phyloP scores from a whole-genome alignment of 2,888 invertebrate genomes.

The Rapana venosa region DNA sequence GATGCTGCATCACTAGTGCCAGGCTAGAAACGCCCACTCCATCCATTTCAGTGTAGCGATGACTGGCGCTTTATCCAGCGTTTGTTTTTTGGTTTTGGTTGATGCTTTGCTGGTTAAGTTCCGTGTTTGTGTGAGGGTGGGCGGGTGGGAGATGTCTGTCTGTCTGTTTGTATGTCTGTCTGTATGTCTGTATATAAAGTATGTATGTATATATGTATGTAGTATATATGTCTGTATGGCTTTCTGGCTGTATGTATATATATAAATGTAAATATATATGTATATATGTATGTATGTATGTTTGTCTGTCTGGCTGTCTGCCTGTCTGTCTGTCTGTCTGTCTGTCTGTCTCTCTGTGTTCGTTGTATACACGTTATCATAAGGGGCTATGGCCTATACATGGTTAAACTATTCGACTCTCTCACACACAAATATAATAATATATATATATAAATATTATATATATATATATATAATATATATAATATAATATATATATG shows the following conservation, averaged over 20 bases:
- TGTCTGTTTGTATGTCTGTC: neutral
- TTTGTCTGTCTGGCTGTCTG: neutral
- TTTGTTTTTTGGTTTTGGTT: no score
- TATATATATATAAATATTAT: no score
- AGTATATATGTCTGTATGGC: neutral
- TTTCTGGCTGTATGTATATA: neutral
- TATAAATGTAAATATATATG: neutral
- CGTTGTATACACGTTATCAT: no score
- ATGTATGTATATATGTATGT: neutral
- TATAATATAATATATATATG: neutral
- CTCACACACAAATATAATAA: no score
- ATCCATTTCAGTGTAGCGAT: no score
- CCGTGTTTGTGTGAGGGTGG: neutral
- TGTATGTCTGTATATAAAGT: neutral
- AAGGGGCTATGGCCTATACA: no score
- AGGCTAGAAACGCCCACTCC: no score
- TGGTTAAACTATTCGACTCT: no score
- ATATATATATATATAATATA: no score
- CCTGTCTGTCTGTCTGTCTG: neutral
- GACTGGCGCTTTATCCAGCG: no score
- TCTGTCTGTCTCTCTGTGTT: neutral
- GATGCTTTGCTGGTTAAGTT: no score
- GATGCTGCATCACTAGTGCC: no score
- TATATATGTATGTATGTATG: constrained; percentile 22
- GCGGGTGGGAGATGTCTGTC: neutral